These are phyloP conservation scores for Ptyas mucosa DNA, from an alignment of 2,113 vertebrate genomes.

Conservation along the genomic window DNA sequence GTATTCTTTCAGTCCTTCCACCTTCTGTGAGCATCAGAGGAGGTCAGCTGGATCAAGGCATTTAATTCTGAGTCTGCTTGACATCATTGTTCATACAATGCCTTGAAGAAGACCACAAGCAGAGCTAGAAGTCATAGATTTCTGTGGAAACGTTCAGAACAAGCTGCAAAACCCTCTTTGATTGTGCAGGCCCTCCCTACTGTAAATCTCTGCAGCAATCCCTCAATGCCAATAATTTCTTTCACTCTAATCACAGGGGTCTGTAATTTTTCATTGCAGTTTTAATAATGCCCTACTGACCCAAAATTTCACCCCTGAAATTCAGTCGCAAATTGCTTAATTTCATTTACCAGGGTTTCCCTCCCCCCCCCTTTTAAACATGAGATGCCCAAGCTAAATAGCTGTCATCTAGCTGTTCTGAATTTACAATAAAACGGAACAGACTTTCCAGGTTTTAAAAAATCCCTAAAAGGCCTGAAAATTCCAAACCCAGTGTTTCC, in stretches of 20 bases:
- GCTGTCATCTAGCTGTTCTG: background rate
- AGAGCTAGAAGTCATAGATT: background rate
- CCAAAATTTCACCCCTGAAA: background rate
- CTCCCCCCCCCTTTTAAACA: background rate
- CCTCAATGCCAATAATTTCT: background rate
- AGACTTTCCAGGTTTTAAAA: background rate
- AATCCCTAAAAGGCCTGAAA: background rate
- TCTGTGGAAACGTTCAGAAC: background rate
- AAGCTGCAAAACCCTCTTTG: background rate
- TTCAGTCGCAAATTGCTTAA: background rate
- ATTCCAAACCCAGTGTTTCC: background rate
- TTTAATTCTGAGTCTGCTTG: background rate
- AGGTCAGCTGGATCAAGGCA: background rate
- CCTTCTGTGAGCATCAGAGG: background rate
- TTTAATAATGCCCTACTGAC: background rate
- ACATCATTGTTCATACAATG: background rate
- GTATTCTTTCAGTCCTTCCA: background rate
- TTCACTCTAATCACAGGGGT: background rate
- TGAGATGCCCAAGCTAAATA: background rate
- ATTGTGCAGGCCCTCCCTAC: background rate
- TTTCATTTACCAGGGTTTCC: background rate
- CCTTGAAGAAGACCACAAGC: background rate
- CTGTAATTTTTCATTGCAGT: background rate
- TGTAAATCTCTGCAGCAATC: background rate
- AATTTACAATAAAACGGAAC: background rate